These are phyloP conservation scores for Dendrophyllia cribrosa DNA, from an alignment of 64 coral and sea anemone species.

Conservation along the genomic window DNA sequence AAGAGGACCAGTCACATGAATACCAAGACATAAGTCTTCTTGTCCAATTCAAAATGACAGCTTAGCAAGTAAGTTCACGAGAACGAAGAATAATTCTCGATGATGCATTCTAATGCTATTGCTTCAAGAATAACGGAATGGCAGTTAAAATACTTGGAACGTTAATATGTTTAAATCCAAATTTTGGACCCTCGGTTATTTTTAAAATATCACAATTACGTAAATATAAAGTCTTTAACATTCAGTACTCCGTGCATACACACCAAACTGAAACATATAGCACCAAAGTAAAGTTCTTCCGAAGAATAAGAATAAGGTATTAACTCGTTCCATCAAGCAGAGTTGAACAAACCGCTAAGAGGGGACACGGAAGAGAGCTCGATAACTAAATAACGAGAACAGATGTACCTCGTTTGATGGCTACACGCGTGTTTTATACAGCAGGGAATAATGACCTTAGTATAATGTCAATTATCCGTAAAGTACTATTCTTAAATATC, in stretches of 20 bases:
- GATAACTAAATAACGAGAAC: background rate
- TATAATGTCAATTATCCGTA: background rate
- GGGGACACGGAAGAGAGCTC: background rate
- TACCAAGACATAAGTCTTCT: background rate
- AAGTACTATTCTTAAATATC: constrained; percentile 12
- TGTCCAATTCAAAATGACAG: background rate
- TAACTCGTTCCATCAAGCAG: background rate
- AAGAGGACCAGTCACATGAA: too few relatives aligned
- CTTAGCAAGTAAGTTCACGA: background rate
- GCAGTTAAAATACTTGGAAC: too few relatives aligned
- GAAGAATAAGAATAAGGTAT: background rate
- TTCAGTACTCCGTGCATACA: too few relatives aligned
- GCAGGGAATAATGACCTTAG: background rate
- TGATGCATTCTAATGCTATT: background rate
- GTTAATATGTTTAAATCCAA: too few relatives aligned
- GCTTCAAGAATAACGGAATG: too few relatives aligned
- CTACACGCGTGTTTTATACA: too few relatives aligned
- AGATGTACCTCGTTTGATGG: background rate
- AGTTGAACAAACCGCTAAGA: too few relatives aligned
- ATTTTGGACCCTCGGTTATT: too few relatives aligned
- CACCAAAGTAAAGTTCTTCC: background rate
- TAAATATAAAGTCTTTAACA: too few relatives aligned
- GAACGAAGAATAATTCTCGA: background rate
- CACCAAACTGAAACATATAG: background rate
- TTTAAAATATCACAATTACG: too few relatives aligned